Percentiles rank a stretch among this genome's conserved stretches.
Evolutionary conservation across 2,888 invertebrate species (phyloP).

Genomic region (Acanthosepion lycidas): DNA sequence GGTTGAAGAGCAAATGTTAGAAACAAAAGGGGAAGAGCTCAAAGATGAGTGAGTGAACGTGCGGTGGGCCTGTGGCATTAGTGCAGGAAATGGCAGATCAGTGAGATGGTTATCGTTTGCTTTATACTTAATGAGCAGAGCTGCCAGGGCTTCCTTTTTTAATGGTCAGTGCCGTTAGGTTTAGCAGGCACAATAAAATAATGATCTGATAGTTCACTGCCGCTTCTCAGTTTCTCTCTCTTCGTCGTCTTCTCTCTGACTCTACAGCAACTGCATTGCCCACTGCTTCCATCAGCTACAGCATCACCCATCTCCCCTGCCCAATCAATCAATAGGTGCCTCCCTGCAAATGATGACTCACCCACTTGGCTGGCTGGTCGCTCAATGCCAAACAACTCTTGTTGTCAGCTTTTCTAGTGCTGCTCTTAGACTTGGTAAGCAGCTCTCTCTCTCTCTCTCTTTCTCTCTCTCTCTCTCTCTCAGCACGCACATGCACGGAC

Average conservation of each 20-base stretch:
- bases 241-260: not conserved
- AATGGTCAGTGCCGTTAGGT: not conserved
- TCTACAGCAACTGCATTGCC: constrained; percentile 1
- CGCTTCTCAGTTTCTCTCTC: not conserved
- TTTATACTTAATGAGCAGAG: not conserved
- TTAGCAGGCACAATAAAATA: constrained; percentile 33
- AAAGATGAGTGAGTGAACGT: not conserved
- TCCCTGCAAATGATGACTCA: constrained; percentile 42
- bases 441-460: not conserved
- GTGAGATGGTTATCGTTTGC: not conserved
- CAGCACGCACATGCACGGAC: not conserved
- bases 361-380: not conserved
- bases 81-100: constrained; percentile 33
- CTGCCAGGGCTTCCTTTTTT: constrained; percentile 33
- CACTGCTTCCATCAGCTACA: constrained; percentile 17
- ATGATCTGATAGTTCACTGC: not conserved
- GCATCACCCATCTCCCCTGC: too few relatives aligned
- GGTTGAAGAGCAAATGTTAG: too few relatives aligned
- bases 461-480: not conserved
- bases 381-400: constrained; percentile 4
- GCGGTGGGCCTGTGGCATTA: not conserved
- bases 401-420: not conserved
- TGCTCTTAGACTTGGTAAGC: not conserved
- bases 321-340: constrained; percentile 25
- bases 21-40: not conserved